These are phyloP conservation scores for Callipepla californica DNA, from an alignment of 2,113 vertebrate species.

Conservation along the genomic window DNA sequence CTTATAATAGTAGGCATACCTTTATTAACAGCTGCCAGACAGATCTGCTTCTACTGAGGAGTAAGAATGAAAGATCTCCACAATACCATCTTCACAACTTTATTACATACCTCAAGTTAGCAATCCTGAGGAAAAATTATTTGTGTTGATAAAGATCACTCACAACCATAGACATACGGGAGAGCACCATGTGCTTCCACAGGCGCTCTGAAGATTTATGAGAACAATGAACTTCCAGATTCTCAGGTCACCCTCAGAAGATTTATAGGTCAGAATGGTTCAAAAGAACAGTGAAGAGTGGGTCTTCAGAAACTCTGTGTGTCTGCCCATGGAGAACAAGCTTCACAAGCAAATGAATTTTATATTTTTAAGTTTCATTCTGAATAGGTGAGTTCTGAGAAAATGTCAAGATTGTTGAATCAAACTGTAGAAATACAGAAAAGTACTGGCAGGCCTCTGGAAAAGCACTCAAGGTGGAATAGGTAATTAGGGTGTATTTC, in stretches of 20 bases:
- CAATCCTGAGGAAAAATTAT: background rate
- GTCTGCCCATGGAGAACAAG: background rate
- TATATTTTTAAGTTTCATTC: background rate
- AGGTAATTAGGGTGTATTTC: background rate
- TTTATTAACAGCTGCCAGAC: background rate
- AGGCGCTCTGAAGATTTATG: background rate
- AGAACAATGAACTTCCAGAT: background rate
- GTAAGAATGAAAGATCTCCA: background rate
- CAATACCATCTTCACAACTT: background rate
- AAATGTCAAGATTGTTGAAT: background rate
- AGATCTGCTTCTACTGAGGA: background rate
- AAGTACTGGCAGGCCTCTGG: background rate
- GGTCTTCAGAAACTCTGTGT: background rate
- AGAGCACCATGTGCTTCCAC: background rate
- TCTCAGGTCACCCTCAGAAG: background rate
- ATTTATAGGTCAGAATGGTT: background rate
- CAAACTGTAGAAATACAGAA: background rate
- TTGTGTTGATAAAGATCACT: background rate
- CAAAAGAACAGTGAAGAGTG: background rate
- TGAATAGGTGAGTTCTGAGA: background rate
- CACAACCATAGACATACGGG: background rate
- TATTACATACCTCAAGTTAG: background rate
- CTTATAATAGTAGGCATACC: background rate
- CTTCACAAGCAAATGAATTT: background rate
- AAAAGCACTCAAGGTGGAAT: background rate